Evolutionary conservation across 2,113 vertebrate genomes (phyloP).

Genomic region (Oxygymnocypris stewartii): DNA sequence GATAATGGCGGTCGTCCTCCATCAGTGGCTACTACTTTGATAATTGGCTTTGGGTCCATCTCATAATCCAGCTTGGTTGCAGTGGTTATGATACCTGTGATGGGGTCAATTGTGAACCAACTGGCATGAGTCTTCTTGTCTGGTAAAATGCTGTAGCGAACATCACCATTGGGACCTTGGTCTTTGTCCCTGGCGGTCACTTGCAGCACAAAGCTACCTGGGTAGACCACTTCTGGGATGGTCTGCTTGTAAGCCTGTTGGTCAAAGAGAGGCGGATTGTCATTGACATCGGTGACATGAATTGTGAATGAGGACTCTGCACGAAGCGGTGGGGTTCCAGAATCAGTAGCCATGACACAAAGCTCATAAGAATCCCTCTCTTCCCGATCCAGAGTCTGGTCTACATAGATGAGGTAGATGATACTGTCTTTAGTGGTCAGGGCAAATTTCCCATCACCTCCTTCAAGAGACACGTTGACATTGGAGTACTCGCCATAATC

Average conservation of each 20-base stretch:
- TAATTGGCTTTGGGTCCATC: slow-evolving; percentile 82
- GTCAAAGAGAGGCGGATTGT: slow-evolving; percentile 94
- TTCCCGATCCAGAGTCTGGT: slow-evolving; percentile 91
- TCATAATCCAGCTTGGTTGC: slow-evolving; percentile 90
- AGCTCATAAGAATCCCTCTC: slow-evolving; percentile 92
- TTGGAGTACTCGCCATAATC: slow-evolving; percentile 97
- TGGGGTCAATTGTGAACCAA: slow-evolving; percentile 91
- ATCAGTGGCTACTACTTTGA: slow-evolving; percentile 90
- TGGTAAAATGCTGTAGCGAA: slow-evolving; percentile 86
- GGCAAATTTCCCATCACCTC: slow-evolving; percentile 96
- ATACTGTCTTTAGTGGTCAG: slow-evolving; percentile 98
- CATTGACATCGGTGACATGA: slow-evolving; percentile 91
- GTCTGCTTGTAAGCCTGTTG: slow-evolving; percentile 89
- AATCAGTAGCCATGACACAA: slow-evolving; percentile 92
- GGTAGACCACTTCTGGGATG: slow-evolving; percentile 91
- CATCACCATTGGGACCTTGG: slow-evolving; percentile 91
- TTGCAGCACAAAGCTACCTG: slow-evolving; percentile 93
- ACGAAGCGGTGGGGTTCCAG: slow-evolving; percentile 87
- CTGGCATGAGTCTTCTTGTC: slow-evolving; percentile 76
- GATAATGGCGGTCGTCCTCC: slow-evolving; percentile 83
- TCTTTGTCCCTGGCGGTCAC: slow-evolving; percentile 96
- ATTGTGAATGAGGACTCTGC: slow-evolving; percentile 94
- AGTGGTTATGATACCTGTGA: slow-evolving; percentile 92
- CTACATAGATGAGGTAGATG: slow-evolving; percentile 97
- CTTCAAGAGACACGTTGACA: slow-evolving; percentile 94